phyloP scores from a whole-genome alignment of 2,888 invertebrate species.

The Serripes groenlandicus region DNA sequence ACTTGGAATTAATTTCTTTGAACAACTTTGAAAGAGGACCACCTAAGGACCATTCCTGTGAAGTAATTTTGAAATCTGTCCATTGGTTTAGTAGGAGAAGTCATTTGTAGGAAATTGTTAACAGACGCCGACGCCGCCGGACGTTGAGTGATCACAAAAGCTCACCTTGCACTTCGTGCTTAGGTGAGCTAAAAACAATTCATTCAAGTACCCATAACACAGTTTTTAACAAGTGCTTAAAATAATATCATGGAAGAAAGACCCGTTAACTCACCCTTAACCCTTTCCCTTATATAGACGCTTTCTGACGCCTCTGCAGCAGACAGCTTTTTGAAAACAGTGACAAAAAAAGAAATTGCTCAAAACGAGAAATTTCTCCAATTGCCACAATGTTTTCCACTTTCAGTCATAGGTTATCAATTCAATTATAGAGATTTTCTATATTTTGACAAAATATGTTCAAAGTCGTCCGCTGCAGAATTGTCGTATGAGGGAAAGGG shows the following conservation, averaged over 20 bases:
- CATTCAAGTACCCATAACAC: not conserved
- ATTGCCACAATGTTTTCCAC: not conserved
- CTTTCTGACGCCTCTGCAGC: not conserved
- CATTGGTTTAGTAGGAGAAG: too few relatives aligned
- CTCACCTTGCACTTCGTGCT: not conserved
- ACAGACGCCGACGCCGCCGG: too few relatives aligned
- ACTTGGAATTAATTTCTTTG: too few relatives aligned
- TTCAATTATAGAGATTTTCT: not conserved
- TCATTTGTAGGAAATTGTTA: too few relatives aligned
- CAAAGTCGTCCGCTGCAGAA: not conserved
- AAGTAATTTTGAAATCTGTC: too few relatives aligned
- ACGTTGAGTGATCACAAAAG: not conserved
- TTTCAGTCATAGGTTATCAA: not conserved
- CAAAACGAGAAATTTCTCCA: not conserved
- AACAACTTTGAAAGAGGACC: too few relatives aligned
- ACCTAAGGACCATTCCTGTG: too few relatives aligned
- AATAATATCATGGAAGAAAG: too few relatives aligned
- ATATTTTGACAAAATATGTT: not conserved
- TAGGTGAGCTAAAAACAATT: not conserved
- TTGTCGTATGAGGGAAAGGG: not conserved
- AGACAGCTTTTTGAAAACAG: not conserved
- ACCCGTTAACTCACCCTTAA: too few relatives aligned
- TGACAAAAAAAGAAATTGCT: constrained; percentile 4
- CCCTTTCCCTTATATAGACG: not conserved
- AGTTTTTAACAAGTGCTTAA: not conserved